These are phyloP conservation scores for Alviniconcha marisindica DNA, from an alignment of 1,140 invertebrate genomes.

Conservation along the genomic window DNA sequence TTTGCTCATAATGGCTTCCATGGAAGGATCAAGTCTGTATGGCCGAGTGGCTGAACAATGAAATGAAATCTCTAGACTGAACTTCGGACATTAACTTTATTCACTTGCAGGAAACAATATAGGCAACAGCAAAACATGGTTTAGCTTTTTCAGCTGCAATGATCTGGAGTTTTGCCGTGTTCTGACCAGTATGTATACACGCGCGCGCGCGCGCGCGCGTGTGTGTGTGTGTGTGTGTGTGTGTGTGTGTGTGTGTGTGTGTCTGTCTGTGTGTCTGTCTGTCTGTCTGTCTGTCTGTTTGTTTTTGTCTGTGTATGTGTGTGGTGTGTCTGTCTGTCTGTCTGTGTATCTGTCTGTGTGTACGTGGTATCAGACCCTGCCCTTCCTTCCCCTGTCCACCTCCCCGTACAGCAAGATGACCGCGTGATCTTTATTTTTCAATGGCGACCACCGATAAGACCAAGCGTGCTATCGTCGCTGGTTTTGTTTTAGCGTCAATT, in stretches of 20 bases:
- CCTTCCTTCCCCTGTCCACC: neutral
- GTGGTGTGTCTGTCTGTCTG: neutral
- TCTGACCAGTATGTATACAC: too few relatives aligned
- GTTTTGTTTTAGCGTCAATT: conserved; percentile 49
- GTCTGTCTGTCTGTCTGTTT: neutral
- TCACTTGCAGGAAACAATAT: too few relatives aligned
- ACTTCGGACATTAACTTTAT: too few relatives aligned
- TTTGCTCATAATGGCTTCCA: too few relatives aligned
- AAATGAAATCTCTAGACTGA: too few relatives aligned
- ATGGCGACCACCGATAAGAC: conserved; percentile 29
- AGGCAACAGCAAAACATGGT: too few relatives aligned
- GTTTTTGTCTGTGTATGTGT: neutral
- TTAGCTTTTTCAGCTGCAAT: too few relatives aligned
- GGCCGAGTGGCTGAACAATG: too few relatives aligned
- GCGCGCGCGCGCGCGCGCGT: too few relatives aligned
- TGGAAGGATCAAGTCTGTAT: too few relatives aligned
- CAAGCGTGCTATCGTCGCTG: conserved; percentile 18
- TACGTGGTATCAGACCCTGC: neutral
- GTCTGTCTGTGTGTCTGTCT: neutral
- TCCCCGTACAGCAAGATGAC: neutral
- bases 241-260: neutral
- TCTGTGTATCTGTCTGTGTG: neutral
- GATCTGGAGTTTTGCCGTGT: too few relatives aligned
- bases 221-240: neutral
- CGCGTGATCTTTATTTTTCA: conserved; percentile 39